Evolutionary conservation across 64 coral and sea anemone genomes (phyloP), one percentile per base, ranked within the genome.

Genomic region (Montipora capricornis): DNA sequence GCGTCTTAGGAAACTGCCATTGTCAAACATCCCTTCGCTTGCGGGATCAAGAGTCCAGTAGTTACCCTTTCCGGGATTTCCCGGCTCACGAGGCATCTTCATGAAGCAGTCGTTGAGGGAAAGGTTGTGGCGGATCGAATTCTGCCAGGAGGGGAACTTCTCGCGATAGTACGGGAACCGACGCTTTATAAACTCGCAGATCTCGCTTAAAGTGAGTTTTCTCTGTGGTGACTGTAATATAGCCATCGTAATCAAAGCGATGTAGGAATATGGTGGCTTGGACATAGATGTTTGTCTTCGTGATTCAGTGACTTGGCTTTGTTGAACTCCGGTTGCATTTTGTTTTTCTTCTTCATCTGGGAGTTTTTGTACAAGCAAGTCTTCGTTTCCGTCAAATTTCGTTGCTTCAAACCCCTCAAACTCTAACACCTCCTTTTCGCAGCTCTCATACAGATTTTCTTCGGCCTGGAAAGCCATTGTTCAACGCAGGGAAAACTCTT

Each of bases 11-110:
- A 99, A 99, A 44, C 98, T 99, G 16, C 98, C 98, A 47, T 99
- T 99, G 84, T 99, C 98, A 80, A 99, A 99, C 98, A 99, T 99
- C 70, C 98, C 98, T 85, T 99, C 98, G 79, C 98, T 99, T 0
- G 95, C 98, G 8, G 98, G 98, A 60, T 99, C 98, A 5, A 99
- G 80, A 1, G 98, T 99, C 98, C 98, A 99, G 44, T 99, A 99
- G 58, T 99, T 99, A 0, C 98, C 98, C 94, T 99, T 99, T 4
- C 98, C 98, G 12, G 98, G 98, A 55, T 99, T 96, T 12, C 98
- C 98, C 17, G 98, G 98, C 80, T 99, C 98, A 49, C 98, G 70
- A 3, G 98, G 98, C 92, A 99, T 99, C 84, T 99, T 99, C 48
- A 99, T 95, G 80, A 99, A 99, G 47, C 98, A 99, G 80, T 99